A percentile compares a stretch with the other conserved stretches of the same genome.
phyloP scores from a whole-genome alignment of 2,888 invertebrate genomes.

The Plebejus anna region DNA sequence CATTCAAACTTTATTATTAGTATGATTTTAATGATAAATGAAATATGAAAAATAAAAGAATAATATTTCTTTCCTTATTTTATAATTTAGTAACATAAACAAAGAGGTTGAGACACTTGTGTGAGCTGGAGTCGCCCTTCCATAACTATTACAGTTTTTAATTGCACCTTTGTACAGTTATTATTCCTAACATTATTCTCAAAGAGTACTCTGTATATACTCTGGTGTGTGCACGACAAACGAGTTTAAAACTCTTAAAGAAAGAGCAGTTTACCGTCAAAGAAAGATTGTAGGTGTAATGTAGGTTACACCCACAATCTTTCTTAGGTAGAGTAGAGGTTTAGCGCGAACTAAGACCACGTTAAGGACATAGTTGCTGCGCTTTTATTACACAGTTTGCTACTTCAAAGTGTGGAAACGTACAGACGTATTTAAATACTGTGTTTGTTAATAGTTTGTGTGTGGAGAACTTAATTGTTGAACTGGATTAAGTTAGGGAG shows the following conservation, averaged over 20 bases:
- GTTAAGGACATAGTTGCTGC: constrained; percentile 38
- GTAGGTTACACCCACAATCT: neutral
- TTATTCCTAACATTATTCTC: neutral
- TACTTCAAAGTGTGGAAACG: constrained; percentile 28
- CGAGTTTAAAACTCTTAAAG: neutral
- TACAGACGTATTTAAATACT: neutral
- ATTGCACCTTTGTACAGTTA: no score
- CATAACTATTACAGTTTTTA: no score
- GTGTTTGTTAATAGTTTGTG: neutral
- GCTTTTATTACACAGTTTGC: constrained; percentile 36
- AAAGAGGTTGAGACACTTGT: no score
- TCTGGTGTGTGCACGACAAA: neutral
- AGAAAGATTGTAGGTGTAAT: constrained; percentile 19
- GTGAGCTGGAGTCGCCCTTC: no score
- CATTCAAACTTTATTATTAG: no score
- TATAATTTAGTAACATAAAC: no score
- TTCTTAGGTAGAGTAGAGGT: neutral
- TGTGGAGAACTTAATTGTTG: constrained; percentile 3
- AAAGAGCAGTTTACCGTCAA: constrained; percentile 16
- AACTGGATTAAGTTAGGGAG: neutral
- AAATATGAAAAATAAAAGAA: no score
- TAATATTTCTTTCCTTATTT: no score
- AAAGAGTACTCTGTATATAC: neutral
- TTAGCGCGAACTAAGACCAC: constrained; percentile 11
- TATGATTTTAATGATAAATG: no score